Base-by-base conservation (phyloP, 2,113 vertebrate species). In the Anhinga rufa region DNA sequence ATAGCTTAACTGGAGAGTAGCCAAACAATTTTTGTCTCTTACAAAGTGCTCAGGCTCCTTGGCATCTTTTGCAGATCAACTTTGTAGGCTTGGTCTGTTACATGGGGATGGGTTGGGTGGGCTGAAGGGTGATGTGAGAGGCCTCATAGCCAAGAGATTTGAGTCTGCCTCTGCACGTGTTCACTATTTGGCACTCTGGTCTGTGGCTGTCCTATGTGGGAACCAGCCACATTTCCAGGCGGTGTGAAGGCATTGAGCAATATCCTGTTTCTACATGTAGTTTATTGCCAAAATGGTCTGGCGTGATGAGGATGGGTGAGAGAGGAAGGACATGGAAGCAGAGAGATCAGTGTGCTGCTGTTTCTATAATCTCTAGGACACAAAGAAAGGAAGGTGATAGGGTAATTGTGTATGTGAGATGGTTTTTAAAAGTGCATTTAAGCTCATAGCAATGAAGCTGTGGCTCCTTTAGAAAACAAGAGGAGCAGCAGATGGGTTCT, bases 261-360 rank as follows among this genome's bases (percentile, higher is more conserved):
- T 64, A n/a, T 26, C 26, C 25, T 7, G 0, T 61, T 91, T 26
- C 51, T 48, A 0, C 0, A 0, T 51, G 49, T 24, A 22, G 14
- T 42, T 55, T 32, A 24, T 36, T 74, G 51, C 14, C 55, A 57
- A 7, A 72, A 34, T 38, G n/a, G 6, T 65, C 42, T 75, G 42
- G 22, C 22, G 1, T 9, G 26, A 19, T 51, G 60, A 54, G 21
- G 60, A 51, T 32, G 76, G 21, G 18, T 34, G 10, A 14, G 40
- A 62, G 64, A 88, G 62, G 83, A 46, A 38, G 25, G 66, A 42
- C 0, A 0, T 17, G 36, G 17, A 80, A 58, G 32, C 4, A 31
- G 29, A 55, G 40, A 66, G 32, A 52, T 48, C 6, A 9, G 9
- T 40, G 2, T 60, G 24, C 57, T 75, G 57, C 2, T 54, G 9